Evolutionary conservation across 2,797 vertebrate genomes (phyloP), one percentile per base, ranked within the genome.

Genomic region (Amblyopsis hoosieri): DNA sequence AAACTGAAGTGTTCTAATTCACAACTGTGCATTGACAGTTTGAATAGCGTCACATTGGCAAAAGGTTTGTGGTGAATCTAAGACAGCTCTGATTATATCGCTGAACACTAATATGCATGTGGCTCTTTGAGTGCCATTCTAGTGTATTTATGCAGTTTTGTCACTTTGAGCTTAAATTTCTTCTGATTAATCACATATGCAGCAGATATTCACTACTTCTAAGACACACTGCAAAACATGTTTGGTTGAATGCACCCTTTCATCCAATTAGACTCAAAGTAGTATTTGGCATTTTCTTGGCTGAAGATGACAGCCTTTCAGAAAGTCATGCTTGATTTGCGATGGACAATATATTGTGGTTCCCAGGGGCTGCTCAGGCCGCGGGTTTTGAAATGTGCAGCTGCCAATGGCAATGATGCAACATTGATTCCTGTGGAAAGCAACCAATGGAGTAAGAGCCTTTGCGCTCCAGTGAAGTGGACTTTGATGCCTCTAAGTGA

Each of bases 181-280:
- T 62, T 80, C 59, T 80, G 78, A 84, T 84, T 80, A 85, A 85
- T 82, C 53, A 19, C 53, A 73, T 57, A 57, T n/a, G n/a, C 37
- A 67, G 59, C 45, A 69, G 52, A 66, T 50, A 47, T 60, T 64
- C 54, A 62, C 49, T 60, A 49, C 66, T 63, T 71, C 14, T 14
- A 51, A 71, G 72, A 71, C 63, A 73, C 55, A 58, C 64, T 75
- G 66, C 55, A 68, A 65, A 62, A 58, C 67, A 69, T 64, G 66
- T 55, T 13, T 57, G 55, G 57, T 66, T 64, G 67, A 78, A 64
- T 66, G 75, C 74, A 64, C 70, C 78, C 60, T 62, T 78, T 70
- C 66, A 74, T 85, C 78, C 81, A 83, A 83, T 86, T 84, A 83
- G 66, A 74, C 64, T 69, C 45, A 70, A 59, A 82, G 68, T 68